Base-by-base conservation (phyloP, 2,888 invertebrate species). In the Latheticus oryzae region DNA sequence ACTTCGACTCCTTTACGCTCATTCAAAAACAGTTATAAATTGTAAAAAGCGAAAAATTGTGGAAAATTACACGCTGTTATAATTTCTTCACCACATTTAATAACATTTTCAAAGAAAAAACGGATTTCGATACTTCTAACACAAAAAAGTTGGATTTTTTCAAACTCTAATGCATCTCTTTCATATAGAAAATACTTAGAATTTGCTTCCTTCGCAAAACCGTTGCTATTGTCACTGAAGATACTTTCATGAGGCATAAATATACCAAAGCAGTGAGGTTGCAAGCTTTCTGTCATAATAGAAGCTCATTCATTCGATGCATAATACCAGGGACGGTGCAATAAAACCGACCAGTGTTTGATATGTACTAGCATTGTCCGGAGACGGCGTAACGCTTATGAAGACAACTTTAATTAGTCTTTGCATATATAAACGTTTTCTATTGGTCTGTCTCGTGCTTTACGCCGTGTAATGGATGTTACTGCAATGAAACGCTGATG, bases 341-440 rank as follows among this genome's bases (percentile, higher is more conserved):
- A 45, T 45, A 45, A 30, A 45, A 30, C 30, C 19, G 11, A 12
- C 15, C 28, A 43, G 16, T 43, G 43, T n/a, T 42, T 42, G 42
- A 43, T 26, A 21, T 5, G 15, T 9, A 19, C 28, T 17, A 28
- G 17, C 13, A 32, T 45, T 45, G 45, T 43, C 43, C 9, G 8
- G 7, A 13, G 38, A 23, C 13, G 32, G 32, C 17, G 33, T 16
- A 33, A 16, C 33, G 35, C 19, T 35, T 35, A 11, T 19, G 13
- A 8, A 19, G 45, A 30, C 30, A 21, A 37, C 37, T 48, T 48
- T 48, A 48, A 48, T 48, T 48, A 48, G 37, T 24, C 35, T 23
- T 17, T 17, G 48, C 48, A 17, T 48, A 26, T 19, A 37, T 48
- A 37, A 48, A 26, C 35, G 37, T 48, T 35, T 32, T 35, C 26